Percentiles rank a stretch among this genome's conserved stretches.
Evolutionary conservation across 2,888 invertebrate species (phyloP).

Genomic region (Euplagia quadripunctaria): DNA sequence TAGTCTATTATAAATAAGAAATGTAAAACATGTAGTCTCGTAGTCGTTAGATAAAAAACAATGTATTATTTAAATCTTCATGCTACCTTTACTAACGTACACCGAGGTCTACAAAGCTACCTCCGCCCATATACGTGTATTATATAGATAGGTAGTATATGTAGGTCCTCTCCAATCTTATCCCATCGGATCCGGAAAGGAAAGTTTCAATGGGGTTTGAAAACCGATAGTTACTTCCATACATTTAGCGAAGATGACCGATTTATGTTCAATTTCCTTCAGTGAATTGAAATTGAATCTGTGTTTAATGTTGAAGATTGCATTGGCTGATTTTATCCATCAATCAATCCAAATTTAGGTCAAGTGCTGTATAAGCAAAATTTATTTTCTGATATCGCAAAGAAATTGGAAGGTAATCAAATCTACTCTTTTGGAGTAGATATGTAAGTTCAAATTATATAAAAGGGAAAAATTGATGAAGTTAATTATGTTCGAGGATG

Average conservation of each 20-base stretch:
- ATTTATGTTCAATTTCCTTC: constrained; percentile 71
- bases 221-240: constrained; percentile 54
- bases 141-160: constrained; percentile 31
- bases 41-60: no score
- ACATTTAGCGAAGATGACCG: constrained; percentile 62
- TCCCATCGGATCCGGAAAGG: constrained; percentile 35
- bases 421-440: background rate
- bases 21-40: no score
- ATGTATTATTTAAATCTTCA: no score
- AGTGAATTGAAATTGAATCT: constrained; percentile 62
- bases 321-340: constrained; percentile 43
- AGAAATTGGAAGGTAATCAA: background rate
- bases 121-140: constrained; percentile 10
- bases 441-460: background rate
- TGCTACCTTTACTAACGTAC: no score
- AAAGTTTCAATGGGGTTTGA: constrained; percentile 57
- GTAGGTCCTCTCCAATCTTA: constrained; percentile 39
- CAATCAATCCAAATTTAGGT: constrained; percentile 39
- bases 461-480: background rate
- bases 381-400: constrained; percentile 20
- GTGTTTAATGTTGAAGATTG: constrained; percentile 62
- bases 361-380: constrained; percentile 33
- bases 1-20: no score
- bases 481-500: background rate
- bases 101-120: constrained; percentile 12